Percentiles rank a stretch among this genome's conserved stretches.
These are phyloP conservation scores for Megamerina dolium DNA, from an alignment of 2,888 invertebrate species.

Conservation along the genomic window DNA sequence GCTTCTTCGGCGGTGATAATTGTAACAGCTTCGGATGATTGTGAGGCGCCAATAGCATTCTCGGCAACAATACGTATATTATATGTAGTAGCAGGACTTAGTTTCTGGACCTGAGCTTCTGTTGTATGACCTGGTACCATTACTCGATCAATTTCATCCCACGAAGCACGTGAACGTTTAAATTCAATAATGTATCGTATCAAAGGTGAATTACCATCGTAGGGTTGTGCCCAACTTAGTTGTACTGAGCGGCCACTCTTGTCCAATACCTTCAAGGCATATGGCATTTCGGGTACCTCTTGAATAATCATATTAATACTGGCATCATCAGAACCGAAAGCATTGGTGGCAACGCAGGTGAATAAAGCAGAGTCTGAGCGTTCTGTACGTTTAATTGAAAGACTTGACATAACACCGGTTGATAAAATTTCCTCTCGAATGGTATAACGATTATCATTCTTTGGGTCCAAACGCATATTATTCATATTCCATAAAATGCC, in stretches of 20 bases:
- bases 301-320: slow-evolving; percentile 93
- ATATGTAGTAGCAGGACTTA: slow-evolving; percentile 87
- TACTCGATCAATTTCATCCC: slow-evolving; percentile 83
- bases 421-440: slow-evolving; percentile 79
- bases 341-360: slow-evolving; percentile 88
- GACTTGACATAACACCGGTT: slow-evolving; percentile 80
- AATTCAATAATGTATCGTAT: slow-evolving; percentile 86
- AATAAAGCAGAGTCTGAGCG: slow-evolving; percentile 83
- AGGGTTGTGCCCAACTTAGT: slow-evolving; percentile 86
- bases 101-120: slow-evolving; percentile 81
- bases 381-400: slow-evolving; percentile 85
- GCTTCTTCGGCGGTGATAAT: slow-evolving; percentile 94
- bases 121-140: slow-evolving; percentile 85
- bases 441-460: slow-evolving; percentile 79
- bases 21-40: slow-evolving; percentile 85
- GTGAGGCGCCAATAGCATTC: slow-evolving; percentile 89
- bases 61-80: slow-evolving; percentile 89
- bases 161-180: slow-evolving; percentile 75
- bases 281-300: slow-evolving; percentile 76
- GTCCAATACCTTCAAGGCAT: slow-evolving; percentile 81
- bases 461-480: slow-evolving; percentile 84
- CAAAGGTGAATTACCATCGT: slow-evolving; percentile 85
- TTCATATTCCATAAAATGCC: slow-evolving; percentile 94
- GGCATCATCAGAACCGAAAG: slow-evolving; percentile 91
- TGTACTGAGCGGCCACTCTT: slow-evolving; percentile 88